Percentiles rank a stretch among this genome's conserved stretches.
Evolutionary conservation across 1,140 invertebrate species (phyloP).

Genomic region (Plectrocnemia conspersa): DNA sequence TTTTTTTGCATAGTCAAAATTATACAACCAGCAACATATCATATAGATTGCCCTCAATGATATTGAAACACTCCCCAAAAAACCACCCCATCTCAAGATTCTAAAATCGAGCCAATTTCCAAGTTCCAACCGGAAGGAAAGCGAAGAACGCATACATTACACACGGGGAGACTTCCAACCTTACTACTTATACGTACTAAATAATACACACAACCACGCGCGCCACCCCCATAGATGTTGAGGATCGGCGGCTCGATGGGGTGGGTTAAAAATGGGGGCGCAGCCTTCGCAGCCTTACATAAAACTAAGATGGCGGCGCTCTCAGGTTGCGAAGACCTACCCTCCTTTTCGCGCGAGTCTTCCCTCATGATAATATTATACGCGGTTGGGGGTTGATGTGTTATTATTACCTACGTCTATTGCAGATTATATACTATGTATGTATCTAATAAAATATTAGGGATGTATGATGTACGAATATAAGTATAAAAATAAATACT

Average conservation of each 20-base stretch:
- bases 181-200: conserved; percentile 10
- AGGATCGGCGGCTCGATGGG: neutral
- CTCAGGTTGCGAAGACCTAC: conserved; percentile 28
- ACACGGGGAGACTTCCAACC: conserved; percentile 14
- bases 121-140: conserved; percentile 28
- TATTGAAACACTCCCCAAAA: too few species aligned
- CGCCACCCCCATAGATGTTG: conserved; percentile 5
- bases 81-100: too few species aligned
- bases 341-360: conserved; percentile 13
- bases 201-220: conserved; percentile 14
- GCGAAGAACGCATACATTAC: conserved; percentile 28
- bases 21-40: too few species aligned
- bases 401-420: too few species aligned
- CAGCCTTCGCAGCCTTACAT: conserved; percentile 28
- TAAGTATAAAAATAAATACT: too few species aligned
- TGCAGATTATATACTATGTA: too few species aligned
- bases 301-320: conserved; percentile 35
- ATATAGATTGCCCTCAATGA: too few species aligned
- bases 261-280: neutral
- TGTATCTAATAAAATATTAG: too few species aligned
- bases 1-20: too few species aligned
- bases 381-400: too few species aligned
- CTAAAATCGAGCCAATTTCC: conserved; percentile 27
- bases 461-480: too few species aligned
- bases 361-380: too few species aligned